Percentiles rank a stretch among this genome's conserved stretches.
phyloP scores from a whole-genome alignment of 2,888 invertebrate species.

The Timema podura region DNA sequence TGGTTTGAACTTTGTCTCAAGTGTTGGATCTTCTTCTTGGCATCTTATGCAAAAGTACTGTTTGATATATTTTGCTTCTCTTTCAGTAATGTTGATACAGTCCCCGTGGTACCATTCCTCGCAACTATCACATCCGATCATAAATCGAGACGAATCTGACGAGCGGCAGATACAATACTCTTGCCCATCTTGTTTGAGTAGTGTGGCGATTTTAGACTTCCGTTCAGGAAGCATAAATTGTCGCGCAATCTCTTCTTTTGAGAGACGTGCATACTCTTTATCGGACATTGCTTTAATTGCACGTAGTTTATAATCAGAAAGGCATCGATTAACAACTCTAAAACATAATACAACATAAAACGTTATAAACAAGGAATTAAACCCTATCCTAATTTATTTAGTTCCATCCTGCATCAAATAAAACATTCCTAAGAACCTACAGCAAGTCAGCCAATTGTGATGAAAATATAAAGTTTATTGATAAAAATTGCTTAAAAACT shows the following conservation, averaged over 20 bases:
- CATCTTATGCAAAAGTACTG: constrained; percentile 89
- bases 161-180: constrained; percentile 94
- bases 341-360: too few species aligned
- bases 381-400: too few species aligned
- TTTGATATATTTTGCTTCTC: constrained; percentile 88
- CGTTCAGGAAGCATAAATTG: constrained; percentile 85
- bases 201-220: constrained; percentile 83
- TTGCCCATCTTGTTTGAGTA: constrained; percentile 84
- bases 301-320: too few species aligned
- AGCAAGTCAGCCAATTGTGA: too few species aligned
- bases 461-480: too few species aligned
- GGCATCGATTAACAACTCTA: too few species aligned
- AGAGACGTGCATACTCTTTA: too few species aligned
- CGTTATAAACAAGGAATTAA: too few species aligned
- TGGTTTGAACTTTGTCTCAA: constrained; percentile 49
- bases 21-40: constrained; percentile 73
- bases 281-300: too few species aligned
- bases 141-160: constrained; percentile 89
- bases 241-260: constrained; percentile 81
- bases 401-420: too few species aligned
- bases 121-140: constrained; percentile 97
- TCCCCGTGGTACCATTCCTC: constrained; percentile 99
- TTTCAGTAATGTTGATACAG: constrained; percentile 91
- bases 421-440: too few species aligned
- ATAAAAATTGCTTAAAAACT: too few species aligned